phyloP scores from a whole-genome alignment of 2,888 invertebrate species.

The Cataglyphis rosenhaueri region DNA sequence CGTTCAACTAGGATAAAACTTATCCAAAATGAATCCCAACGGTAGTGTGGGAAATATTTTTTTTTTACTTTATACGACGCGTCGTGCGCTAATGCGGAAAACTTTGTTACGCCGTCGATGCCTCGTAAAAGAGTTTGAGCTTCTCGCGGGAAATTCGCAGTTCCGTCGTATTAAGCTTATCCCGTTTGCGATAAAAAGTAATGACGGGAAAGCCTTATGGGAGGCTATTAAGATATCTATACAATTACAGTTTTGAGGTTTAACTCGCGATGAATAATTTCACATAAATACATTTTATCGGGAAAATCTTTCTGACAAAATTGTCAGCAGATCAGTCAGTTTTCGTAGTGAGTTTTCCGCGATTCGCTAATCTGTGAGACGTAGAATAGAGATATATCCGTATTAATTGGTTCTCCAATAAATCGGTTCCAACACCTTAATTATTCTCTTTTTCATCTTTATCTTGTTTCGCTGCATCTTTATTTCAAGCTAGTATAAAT shows the following conservation, averaged over 20 bases:
- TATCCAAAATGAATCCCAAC: constrained; percentile 54
- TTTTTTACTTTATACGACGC: constrained; percentile 47
- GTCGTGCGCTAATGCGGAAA: constrained; percentile 43
- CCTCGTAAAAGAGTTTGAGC: constrained; percentile 61
- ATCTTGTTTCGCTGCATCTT: neutral
- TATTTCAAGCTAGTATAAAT: neutral
- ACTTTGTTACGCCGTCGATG: constrained; percentile 64
- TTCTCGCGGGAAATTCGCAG: constrained; percentile 40
- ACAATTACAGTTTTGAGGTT: constrained; percentile 6
- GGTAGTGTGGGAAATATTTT: constrained; percentile 36
- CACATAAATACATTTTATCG: neutral
- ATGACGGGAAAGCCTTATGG: constrained; percentile 6
- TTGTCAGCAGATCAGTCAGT: neutral
- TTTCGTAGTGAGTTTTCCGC: neutral
- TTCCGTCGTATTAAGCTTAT: constrained; percentile 41
- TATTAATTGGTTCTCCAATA: neutral
- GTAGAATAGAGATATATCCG: neutral
- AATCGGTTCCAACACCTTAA: neutral
- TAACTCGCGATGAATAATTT: neutral
- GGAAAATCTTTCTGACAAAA: neutral
- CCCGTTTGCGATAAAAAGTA: constrained; percentile 40
- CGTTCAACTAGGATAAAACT: constrained; percentile 53
- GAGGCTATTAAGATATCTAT: constrained; percentile 11
- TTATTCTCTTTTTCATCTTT: neutral
- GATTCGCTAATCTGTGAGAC: neutral